phyloP scores from a whole-genome alignment of 1,140 invertebrate genomes.

The Marisa cornuarietis region DNA sequence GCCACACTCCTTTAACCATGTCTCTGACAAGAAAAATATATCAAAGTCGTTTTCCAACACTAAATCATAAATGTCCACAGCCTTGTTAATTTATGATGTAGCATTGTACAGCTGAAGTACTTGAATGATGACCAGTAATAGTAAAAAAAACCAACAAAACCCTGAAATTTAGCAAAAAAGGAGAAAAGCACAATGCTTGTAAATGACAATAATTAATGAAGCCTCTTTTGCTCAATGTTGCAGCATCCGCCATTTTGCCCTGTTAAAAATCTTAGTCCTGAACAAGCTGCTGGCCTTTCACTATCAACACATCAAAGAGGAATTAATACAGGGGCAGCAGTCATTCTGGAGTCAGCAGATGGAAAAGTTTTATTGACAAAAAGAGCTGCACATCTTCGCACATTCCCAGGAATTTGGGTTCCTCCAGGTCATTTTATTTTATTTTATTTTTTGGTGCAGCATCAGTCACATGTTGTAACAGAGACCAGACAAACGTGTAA shows the following conservation, averaged over 20 bases:
- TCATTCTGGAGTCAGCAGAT: slow-evolving; percentile 61
- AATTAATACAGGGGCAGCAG: slow-evolving; percentile 62
- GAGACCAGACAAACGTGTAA: neutral
- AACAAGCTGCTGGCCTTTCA: slow-evolving; percentile 23
- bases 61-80: too few relatives aligned
- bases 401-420: slow-evolving; percentile 67
- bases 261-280: slow-evolving; percentile 37
- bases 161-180: too few relatives aligned
- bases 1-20: too few relatives aligned
- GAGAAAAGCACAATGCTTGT: too few relatives aligned
- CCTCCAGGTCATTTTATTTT: slow-evolving; percentile 56
- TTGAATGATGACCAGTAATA: too few relatives aligned
- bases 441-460: neutral
- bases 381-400: slow-evolving; percentile 60
- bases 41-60: too few relatives aligned
- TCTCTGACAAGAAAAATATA: too few relatives aligned
- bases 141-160: too few relatives aligned
- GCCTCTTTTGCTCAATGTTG: neutral
- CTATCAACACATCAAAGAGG: slow-evolving; percentile 48
- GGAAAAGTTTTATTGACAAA: slow-evolving; percentile 62
- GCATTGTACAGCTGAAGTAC: too few relatives aligned
- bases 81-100: too few relatives aligned
- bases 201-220: too few relatives aligned
- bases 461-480: neutral
- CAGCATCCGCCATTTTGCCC: slow-evolving; percentile 59